Base-by-base conservation (phyloP, 2,113 vertebrate genomes). In the Odocoileus virginianus region DNA sequence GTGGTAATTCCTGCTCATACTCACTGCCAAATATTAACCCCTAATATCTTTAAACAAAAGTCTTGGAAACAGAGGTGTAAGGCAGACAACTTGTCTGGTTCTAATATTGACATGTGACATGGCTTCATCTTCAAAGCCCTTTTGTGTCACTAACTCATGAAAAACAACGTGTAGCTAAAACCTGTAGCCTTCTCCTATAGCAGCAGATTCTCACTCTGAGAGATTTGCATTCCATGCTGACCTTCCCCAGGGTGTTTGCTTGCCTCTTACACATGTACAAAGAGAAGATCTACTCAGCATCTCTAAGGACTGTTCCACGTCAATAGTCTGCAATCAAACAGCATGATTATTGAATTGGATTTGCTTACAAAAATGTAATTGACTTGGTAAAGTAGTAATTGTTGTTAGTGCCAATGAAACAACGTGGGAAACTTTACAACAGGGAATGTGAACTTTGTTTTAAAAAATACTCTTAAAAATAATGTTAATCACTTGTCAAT, bases 281-380 rank as follows among this genome's bases (percentile, higher is more conserved):
- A 89, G 87, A 45, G 5, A 33, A 93, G 16, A 57, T 84, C 28
- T 28, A 28, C 58, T 87, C 36, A 8, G 0, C 10, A 9, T 90
- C 61, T 90, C 91, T 54, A 60, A 87, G 61, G 55, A 60, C 33
- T 52, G 19, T 67, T 36, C 19, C 83, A 10, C 6, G n/a, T 33
- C 50, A 79, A 21, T 19, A 89, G 67, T 78, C 78, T 89, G 57
- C 13, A 94, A 21, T 81, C 33, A 16, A 84, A 95, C 57, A 55
- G 5, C 30, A 82, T 28, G 60, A 76, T 60, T 45, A 47, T 92
- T 60, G 74, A 93, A 89, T 28, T 86, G 17, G 23, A 91, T 86
- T 97, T 82, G 88, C 45, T 93, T 83, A 78, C 16, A 30, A 95
- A 94, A 90, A 57, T 54, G 54, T 47, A 83, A 93, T 79, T 78